These are phyloP conservation scores for Vireo griseus DNA, from an alignment of 2,797 vertebrate species.

Conservation along the genomic window DNA sequence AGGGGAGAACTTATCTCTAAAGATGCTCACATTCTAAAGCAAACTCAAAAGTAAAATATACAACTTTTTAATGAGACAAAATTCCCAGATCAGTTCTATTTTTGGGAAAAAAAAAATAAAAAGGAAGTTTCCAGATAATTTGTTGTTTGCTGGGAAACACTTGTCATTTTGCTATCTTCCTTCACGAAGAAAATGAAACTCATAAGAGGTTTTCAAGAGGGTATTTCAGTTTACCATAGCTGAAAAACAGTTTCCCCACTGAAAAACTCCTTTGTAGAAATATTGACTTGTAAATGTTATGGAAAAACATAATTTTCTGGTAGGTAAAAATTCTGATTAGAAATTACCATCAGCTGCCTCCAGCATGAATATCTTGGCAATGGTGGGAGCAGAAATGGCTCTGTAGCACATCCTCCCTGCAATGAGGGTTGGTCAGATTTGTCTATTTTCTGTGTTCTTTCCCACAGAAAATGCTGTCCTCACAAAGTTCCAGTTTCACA, in stretches of 20 bases:
- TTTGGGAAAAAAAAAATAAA: not conserved
- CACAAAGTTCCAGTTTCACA: not conserved
- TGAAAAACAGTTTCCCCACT: not conserved
- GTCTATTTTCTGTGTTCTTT: not conserved
- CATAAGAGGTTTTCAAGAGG: not conserved
- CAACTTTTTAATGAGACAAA: not conserved
- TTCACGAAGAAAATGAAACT: not conserved
- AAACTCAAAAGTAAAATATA: not conserved
- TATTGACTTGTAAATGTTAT: not conserved
- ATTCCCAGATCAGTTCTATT: not conserved
- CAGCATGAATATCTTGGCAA: not conserved
- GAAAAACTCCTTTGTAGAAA: not conserved
- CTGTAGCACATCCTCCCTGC: not conserved
- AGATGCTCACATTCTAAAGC: not conserved
- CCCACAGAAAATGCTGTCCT: constrained; percentile 10
- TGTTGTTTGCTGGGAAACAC: not conserved
- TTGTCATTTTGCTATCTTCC: constrained; percentile 11
- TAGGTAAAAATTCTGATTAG: not conserved
- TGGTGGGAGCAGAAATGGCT: not conserved
- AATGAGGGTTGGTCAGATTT: not conserved
- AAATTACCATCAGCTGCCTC: not conserved
- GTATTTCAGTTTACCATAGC: not conserved
- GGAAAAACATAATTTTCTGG: not conserved
- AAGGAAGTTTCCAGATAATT: not conserved
- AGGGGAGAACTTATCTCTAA: not conserved